Evolutionary conservation across 2,797 vertebrate species (phyloP), one percentile per base, ranked within the genome.

Genomic region (Pseudotriccus pelzelni): DNA sequence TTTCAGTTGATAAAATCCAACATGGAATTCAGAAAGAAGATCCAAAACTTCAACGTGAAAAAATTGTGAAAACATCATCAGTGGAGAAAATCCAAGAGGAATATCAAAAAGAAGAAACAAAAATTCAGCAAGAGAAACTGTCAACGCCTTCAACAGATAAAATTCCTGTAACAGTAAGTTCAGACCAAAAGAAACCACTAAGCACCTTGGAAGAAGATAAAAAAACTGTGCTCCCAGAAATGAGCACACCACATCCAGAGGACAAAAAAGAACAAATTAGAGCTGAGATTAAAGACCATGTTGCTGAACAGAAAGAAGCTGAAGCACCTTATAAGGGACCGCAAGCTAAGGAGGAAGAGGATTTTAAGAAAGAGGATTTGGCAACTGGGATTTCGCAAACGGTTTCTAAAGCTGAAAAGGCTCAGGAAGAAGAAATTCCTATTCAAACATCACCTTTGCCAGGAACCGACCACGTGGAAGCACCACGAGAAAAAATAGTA

Each of bases 401-500:
- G 14, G n/a, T 74, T 75, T 73, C 90, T 90, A 83, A 97, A 92
- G 94, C 91, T 80, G 95, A 97, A 83, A 97, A 95, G 89, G 76
- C 75, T 72, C 94, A 94, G 55, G 84, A 89, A 53, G 50, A 75
- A 46, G 85, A 87, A 85, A 94, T 67, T 44, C 75, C 82, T 90
- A 78, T 93, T 77, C 95, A 94, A 92, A 73, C 59, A 93, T 53
- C 92, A 43, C 68, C 85, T 93, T 34, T 96, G 70, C 95, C 94
- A 93, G 98, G 97, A 96, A 50, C 97, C 32, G 97, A 92, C 92
- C 96, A 89, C 22, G 89, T 97, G 91, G 98, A 98, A 94, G 68
- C 97, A 84, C 93, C 95, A 49, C 97, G 76, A 97, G 98, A 98
- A 64, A 97, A 97, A 98, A 34, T 20, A 73, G 98, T 98, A 98